Base-by-base conservation (phyloP, 2,888 invertebrate genomes). In the Cistogaster globosa region DNA sequence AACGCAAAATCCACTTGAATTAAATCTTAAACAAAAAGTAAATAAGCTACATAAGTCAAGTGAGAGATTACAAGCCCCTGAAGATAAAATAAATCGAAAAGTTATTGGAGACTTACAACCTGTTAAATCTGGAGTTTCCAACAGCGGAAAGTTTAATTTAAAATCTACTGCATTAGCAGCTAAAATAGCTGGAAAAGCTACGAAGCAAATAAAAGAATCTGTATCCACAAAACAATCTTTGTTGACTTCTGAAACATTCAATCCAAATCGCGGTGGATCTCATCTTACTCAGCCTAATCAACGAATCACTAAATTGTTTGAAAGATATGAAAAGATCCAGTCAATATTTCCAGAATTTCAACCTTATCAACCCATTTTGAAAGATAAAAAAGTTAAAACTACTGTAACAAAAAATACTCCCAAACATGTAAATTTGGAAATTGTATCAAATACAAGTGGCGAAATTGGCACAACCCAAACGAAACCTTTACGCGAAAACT, bases 241-340 rank as follows among this genome's bases (percentile, higher is more conserved):
- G 16, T 22, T 71, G 12, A 72, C 68, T 32, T 62, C 86, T 14
- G 74, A 81, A 32, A 51, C 72, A 18, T 36, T 65, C 18, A 51
- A 42, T 77, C 58, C 86, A 74, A 76, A 80, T 72, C 72, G 79
- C 38, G 22, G 77, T 55, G 60, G 60, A 58, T 60, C 86, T 16
- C n/a, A 62, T 67, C 36, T 74, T 71, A n/a, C 83, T 78, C 65
- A 80, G 75, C 76, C 76, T 26, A 93, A 93, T 84, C 92, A 92
- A 71, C 95, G 95, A 91, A 95, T 96, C 92, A 95, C 95, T 22
- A 95, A 94, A 88, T 93, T 96, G 78, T 96, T 96, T 92, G 95
- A 95, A 91, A 95, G 95, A 89, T 96, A 96, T 91, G 95, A 95
- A 87, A 96, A 96, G 93, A 95, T 96, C 87, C 96, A 96, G 91